These are phyloP conservation scores for Himalopsyche kuldschensis DNA, from an alignment of 2,888 invertebrate species.

Conservation along the genomic window DNA sequence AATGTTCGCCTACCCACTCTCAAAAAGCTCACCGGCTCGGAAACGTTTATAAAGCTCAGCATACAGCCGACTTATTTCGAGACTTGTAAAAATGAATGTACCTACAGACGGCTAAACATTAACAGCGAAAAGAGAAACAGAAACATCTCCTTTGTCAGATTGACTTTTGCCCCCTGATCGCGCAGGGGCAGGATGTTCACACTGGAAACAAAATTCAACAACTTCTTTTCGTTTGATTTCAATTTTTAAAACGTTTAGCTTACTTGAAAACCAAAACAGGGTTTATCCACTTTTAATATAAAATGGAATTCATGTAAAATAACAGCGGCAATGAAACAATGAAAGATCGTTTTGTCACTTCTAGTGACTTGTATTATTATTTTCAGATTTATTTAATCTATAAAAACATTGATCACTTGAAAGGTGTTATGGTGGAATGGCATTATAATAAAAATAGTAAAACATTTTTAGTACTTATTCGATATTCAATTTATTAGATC, in stretches of 20 bases:
- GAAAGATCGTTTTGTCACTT: too few relatives aligned
- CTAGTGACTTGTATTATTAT: too few relatives aligned
- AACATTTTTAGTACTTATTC: too few relatives aligned
- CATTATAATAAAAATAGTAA: too few relatives aligned
- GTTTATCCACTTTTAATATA: neutral
- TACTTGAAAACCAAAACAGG: neutral
- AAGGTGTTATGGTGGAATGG: too few relatives aligned
- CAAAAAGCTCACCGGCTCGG: neutral
- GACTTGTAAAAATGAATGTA: neutral
- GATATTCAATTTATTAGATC: too few relatives aligned
- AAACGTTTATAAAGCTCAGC: neutral
- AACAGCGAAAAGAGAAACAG: neutral
- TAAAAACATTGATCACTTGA: too few relatives aligned
- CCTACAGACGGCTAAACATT: neutral
- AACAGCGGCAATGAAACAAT: too few relatives aligned
- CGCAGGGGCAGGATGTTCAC: neutral
- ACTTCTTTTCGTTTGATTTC: neutral
- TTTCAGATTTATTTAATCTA: too few relatives aligned
- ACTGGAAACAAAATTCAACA: neutral
- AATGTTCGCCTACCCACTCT: neutral
- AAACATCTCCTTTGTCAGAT: neutral
- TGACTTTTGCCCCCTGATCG: conserved; percentile 9
- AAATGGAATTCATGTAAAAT: too few relatives aligned
- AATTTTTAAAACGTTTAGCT: neutral
- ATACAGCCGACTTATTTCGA: neutral